Evolutionary conservation across 2,888 invertebrate genomes (phyloP).

Genomic region (Ochropleura plecta): DNA sequence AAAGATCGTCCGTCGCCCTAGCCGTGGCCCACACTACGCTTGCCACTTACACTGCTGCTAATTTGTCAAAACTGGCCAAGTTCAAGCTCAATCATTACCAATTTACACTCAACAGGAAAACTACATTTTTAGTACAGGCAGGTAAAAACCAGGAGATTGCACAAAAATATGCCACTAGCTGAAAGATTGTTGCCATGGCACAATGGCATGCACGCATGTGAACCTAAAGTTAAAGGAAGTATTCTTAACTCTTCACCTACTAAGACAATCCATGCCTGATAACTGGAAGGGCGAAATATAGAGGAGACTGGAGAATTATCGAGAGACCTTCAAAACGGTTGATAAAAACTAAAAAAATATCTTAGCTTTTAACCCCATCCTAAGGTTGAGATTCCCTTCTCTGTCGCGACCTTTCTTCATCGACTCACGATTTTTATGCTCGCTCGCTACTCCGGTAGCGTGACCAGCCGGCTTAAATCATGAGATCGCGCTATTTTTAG

Average conservation of each 20-base stretch:
- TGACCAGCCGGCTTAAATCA: slow-evolving; percentile 79
- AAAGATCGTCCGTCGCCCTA: neutral
- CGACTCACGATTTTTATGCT: slow-evolving; percentile 78
- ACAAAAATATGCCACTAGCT: neutral
- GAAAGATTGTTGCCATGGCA: neutral
- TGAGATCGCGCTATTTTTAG: slow-evolving; percentile 78
- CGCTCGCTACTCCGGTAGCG: slow-evolving; percentile 70
- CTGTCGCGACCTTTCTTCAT: slow-evolving; percentile 61
- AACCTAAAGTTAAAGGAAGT: too few relatives aligned
- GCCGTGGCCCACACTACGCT: neutral
- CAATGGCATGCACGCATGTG: neutral
- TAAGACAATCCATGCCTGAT: neutral
- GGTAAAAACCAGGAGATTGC: neutral
- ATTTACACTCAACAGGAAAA: too few relatives aligned
- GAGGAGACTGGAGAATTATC: neutral
- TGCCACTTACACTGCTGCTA: neutral
- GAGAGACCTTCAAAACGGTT: neutral
- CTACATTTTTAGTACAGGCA: too few relatives aligned
- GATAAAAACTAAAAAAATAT: neutral
- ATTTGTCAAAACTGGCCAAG: neutral
- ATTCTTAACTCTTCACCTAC: neutral
- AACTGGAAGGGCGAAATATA: neutral
- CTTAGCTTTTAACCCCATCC: slow-evolving; percentile 33
- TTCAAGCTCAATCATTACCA: neutral
- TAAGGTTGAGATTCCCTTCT: slow-evolving; percentile 67